Percentiles rank a stretch among this genome's conserved stretches.
Conservation (phyloP, 2,888 invertebrate species). For the Adelognathus sp. region DNA sequence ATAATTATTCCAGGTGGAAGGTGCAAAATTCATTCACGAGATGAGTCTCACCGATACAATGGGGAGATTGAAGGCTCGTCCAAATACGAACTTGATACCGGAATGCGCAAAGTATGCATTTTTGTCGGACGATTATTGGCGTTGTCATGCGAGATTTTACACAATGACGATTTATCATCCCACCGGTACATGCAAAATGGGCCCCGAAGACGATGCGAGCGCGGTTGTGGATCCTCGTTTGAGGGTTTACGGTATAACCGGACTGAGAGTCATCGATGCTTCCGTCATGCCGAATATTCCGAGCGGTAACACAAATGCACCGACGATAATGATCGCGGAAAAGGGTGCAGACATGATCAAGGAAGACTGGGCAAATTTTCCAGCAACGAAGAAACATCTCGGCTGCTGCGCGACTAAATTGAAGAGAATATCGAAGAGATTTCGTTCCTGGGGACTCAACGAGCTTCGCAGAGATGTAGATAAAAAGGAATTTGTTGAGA, state of each 20-base stretch:
- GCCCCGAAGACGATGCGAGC: conserved; percentile 83
- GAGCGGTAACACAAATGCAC: conserved; percentile 92
- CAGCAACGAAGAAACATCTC: neutral
- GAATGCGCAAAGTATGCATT: conserved; percentile 85
- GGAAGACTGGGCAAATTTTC: conserved; percentile 83
- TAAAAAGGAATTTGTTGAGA: neutral
- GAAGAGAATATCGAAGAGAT: conserved; percentile 19
- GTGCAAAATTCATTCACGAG: conserved; percentile 86
- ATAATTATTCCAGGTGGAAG: conserved; percentile 85
- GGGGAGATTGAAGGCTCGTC: conserved; percentile 84
- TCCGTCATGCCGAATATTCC: conserved; percentile 92
- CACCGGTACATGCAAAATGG: conserved; percentile 92
- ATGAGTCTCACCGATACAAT: conserved; percentile 85
- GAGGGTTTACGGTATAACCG: conserved; percentile 86
- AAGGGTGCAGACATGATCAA: conserved; percentile 92
- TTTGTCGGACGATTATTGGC: conserved; percentile 89
- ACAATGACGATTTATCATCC: conserved; percentile 92
- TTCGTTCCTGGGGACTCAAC: conserved; percentile 26
- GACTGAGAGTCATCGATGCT: conserved; percentile 90
- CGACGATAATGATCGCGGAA: conserved; percentile 92
- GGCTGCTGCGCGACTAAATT: neutral
- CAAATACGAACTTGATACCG: conserved; percentile 86
- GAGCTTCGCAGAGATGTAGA: neutral
- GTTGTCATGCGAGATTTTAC: conserved; percentile 89
- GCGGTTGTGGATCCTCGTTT: conserved; percentile 90